phyloP scores from a whole-genome alignment of 2,797 vertebrate species.

The Champsocephalus gunnari region DNA sequence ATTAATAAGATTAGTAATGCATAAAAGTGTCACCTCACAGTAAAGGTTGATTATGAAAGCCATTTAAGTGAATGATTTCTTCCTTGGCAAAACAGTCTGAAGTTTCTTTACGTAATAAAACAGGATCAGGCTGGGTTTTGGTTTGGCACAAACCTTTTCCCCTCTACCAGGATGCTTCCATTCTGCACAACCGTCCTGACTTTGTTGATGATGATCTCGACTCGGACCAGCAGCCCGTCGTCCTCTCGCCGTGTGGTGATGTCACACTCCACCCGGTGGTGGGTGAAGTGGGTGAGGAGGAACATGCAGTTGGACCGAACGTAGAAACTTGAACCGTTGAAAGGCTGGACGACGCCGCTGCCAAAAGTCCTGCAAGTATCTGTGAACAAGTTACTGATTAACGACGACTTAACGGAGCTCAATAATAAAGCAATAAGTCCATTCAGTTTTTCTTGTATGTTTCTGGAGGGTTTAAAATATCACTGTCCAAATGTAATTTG shows the following conservation, averaged over 20 bases:
- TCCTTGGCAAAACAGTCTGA: not conserved
- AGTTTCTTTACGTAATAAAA: not conserved
- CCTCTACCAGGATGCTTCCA: conserved; percentile 76
- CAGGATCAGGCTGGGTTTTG: no score
- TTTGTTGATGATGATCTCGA: conserved; percentile 82
- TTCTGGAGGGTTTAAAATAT: not conserved
- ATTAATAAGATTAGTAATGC: not conserved
- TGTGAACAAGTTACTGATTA: conserved; percentile 40
- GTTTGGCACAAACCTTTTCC: conserved; percentile 68
- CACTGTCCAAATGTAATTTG: not conserved
- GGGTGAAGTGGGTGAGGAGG: conserved; percentile 80
- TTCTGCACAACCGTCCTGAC: conserved; percentile 73
- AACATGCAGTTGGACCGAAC: conserved; percentile 79
- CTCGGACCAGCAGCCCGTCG: conserved; percentile 67
- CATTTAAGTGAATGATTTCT: not conserved
- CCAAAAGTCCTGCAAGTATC: conserved; percentile 84
- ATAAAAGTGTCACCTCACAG: not conserved
- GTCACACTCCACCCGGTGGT: conserved; percentile 80
- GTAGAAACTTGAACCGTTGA: conserved; percentile 71
- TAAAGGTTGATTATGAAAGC: not conserved
- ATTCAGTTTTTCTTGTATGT: not conserved
- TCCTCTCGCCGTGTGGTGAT: conserved; percentile 72
- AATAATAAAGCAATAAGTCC: not conserved
- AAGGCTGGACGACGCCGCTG: conserved; percentile 78
- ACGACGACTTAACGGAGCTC: not conserved